Evolutionary conservation across 2,113 vertebrate species (phyloP), one percentile per base, ranked within the genome.

Genomic region (Alouatta palliata): DNA sequence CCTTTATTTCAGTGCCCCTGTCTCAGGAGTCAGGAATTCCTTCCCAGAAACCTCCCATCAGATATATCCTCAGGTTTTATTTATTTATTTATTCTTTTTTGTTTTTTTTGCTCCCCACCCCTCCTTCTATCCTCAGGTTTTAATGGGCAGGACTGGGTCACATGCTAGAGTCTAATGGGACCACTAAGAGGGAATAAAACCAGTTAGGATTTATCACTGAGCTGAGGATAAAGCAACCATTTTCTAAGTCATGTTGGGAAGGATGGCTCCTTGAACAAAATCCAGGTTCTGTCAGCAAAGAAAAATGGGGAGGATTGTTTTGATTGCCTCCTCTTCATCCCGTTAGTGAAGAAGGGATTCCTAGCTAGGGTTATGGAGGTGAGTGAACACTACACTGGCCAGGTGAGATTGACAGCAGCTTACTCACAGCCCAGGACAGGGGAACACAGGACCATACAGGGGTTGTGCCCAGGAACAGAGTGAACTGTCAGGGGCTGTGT

Each of bases 151-250:
- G 64, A 56, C 21, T 23, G n/a, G 70, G 21, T 71, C 52, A 35
- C 16, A 19, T 88, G 56, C 73, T 70, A 17, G 35, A 79, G 27
- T 61, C 81, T 49, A 58, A 82, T 64, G 49, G 66, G 61, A 83
- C 37, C 75, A 56, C 45, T 83, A 37, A 90, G n/a, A 82, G 49
- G 37, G 68, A 90, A 79, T 90, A 79, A 96, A 79, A 35, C 86
- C 81, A 79, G 17, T 87, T 82, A 87, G 52, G 47, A 45, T 82
- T 92, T 90, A 58, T 81, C 79, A 96, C 79, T 95, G 90, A 97
- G 66, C 37, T 25, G 27, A 30, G 16, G 45, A n/a, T 19, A 49
- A 87, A 25, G 32, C 20, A 20, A 45, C n/a, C 30, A 40, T 92
- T 93, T 68, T 75, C 58, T 92, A 54, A 75, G n/a, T 93, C 81